Percentiles rank a stretch among this genome's conserved stretches.
Evolutionary conservation across 2,113 vertebrate species (phyloP).

Genomic region (Crotalus tigris): DNA sequence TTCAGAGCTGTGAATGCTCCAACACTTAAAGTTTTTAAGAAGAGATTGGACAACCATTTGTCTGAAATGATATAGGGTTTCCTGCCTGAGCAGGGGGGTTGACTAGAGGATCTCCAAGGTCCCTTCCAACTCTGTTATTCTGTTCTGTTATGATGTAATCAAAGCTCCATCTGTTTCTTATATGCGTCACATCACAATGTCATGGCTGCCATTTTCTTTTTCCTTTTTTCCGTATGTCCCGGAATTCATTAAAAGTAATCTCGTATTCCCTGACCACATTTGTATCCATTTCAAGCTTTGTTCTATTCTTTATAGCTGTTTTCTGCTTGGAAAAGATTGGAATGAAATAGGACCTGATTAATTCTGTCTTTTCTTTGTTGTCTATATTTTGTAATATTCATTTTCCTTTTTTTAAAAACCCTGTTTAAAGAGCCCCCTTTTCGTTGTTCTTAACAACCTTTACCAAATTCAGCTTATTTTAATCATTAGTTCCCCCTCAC

Average conservation of each 20-base stretch:
- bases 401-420: not conserved
- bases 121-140: no score
- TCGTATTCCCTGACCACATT: not conserved
- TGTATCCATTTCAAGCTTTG: not conserved
- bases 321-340: not conserved
- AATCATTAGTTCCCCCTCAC: not conserved
- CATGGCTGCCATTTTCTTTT: not conserved
- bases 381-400: not conserved
- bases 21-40: no score
- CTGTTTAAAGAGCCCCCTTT: not conserved
- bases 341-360: not conserved
- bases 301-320: not conserved
- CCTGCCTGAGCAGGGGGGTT: no score
- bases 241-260: not conserved
- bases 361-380: not conserved
- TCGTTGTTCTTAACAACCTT: not conserved
- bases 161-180: not conserved
- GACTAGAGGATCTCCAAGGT: no score
- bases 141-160: not conserved
- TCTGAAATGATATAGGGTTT: no score
- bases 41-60: no score
- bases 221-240: not conserved
- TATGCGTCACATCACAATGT: not conserved
- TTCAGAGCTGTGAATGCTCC: no score
- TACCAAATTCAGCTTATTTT: not conserved